Percentiles rank a stretch among this genome's conserved stretches.
These are phyloP conservation scores for Anolis sagrei DNA, from an alignment of 2,113 vertebrate genomes.

Conservation along the genomic window DNA sequence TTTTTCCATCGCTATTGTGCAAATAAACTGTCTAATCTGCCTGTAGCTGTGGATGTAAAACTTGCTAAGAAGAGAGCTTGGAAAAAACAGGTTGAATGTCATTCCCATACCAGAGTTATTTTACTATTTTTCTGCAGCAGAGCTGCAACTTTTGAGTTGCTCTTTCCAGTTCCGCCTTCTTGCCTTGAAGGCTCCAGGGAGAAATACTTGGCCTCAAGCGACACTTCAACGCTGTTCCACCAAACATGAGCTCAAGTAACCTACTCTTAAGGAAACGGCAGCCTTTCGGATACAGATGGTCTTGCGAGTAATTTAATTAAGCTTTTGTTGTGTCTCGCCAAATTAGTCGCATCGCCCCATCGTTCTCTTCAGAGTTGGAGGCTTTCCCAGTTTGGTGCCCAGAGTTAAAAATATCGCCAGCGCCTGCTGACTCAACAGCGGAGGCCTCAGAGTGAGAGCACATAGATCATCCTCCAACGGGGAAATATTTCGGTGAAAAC, in stretches of 20 bases:
- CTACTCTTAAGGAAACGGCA: background rate
- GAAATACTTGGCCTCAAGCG: background rate
- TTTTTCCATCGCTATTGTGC: too few species aligned
- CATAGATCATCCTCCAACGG: background rate
- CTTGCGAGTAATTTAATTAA: background rate
- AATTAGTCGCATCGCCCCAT: background rate
- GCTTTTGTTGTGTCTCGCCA: conserved; percentile 9
- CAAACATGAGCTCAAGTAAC: background rate
- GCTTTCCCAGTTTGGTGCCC: background rate
- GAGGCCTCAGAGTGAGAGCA: background rate
- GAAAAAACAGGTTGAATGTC: too few species aligned
- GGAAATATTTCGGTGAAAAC: background rate
- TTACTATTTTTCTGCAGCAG: too few species aligned
- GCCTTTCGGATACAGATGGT: background rate
- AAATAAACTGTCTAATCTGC: too few species aligned
- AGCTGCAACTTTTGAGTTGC: too few species aligned
- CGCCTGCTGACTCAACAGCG: background rate
- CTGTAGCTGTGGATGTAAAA: too few species aligned
- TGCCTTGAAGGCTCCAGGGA: background rate
- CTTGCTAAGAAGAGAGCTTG: too few species aligned
- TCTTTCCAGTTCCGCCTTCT: too few species aligned
- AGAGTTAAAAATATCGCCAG: background rate
- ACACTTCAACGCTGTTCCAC: background rate
- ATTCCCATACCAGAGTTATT: too few species aligned
- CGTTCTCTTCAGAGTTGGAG: conserved; percentile 5